Evolutionary conservation across 2,888 invertebrate species (phyloP), one percentile per base, ranked within the genome.

Genomic region (Acrobasis consociella): DNA sequence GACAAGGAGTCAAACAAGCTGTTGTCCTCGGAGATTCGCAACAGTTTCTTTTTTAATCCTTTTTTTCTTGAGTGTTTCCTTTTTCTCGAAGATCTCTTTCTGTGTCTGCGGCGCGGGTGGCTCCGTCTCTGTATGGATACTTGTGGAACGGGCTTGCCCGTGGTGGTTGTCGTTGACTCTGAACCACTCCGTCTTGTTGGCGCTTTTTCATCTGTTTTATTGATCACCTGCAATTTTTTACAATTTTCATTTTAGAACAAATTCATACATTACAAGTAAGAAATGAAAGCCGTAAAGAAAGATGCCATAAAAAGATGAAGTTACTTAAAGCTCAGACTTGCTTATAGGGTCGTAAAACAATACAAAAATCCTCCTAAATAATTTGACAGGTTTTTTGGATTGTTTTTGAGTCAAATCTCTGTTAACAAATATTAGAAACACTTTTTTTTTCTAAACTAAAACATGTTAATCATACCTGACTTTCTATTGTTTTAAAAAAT

Each of bases 401-500:
- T 22, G 3, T 22, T 22, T 8, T 31, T 31, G 31, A 5, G 8
- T 31, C 5, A 31, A 31, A 31, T 31, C 31, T 8, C 5, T 8
- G 31, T 31, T 2, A 2, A 22, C 31, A 31, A 31, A 31, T 31
- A 31, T 22, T 22, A 31, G 8, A 31, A 31, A n/a, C 0, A 8
- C 8, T 31, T 31, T 31, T 2, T 31, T 31, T 31, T 22, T 5
- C 2, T 2, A 22, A 22, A 22, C 31, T 31, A 5, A 7, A 2
- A 31, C 7, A 31, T 31, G 0, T 31, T 31, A 7, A 31, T 22
- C 22, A 7, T 31, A 31, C 31, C 31, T 89, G 88, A 55, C 78
- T 87, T 69, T 92, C 91, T 55, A 92, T 85, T 16, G 90, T 86
- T 81, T 90, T 89, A 65, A 89, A 91, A 65, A 92, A 92, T 66